Percentiles rank a stretch among this genome's conserved stretches.
phyloP scores from a whole-genome alignment of 2,888 invertebrate species.

The Agrotis segetum region DNA sequence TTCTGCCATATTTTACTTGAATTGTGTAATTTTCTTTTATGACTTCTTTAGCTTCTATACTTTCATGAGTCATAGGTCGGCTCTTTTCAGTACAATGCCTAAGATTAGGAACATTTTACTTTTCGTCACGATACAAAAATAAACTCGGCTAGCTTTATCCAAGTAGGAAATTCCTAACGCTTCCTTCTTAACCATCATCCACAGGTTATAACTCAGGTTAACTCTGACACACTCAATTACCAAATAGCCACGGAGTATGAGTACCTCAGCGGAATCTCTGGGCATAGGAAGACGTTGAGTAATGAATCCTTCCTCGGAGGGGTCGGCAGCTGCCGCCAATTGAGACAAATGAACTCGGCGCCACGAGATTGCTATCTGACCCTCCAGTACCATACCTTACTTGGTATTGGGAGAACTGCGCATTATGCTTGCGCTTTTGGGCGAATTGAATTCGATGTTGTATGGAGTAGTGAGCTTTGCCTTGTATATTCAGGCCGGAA shows the following conservation, averaged over 20 bases:
- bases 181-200: conserved; percentile 12
- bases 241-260: conserved; percentile 38
- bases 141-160: background rate
- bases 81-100: background rate
- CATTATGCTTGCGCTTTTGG: conserved; percentile 37
- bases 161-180: background rate
- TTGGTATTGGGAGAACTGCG: conserved; percentile 22
- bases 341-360: conserved; percentile 86
- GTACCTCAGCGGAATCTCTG: conserved; percentile 54
- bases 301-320: conserved; percentile 58
- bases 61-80: background rate
- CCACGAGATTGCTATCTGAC: conserved; percentile 70
- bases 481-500: background rate
- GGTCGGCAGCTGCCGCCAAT: conserved; percentile 82
- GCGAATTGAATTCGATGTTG: conserved; percentile 21
- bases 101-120: background rate
- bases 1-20: conserved; percentile 6
- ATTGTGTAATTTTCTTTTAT: background rate
- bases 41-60: background rate
- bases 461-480: background rate
- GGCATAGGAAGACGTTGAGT: conserved; percentile 58
- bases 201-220: conserved; percentile 46
- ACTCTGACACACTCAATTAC: conserved; percentile 47
- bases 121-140: background rate
- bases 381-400: conserved; percentile 51